Base-by-base conservation (phyloP, 1,140 invertebrate species). In the Phortica variegata region DNA sequence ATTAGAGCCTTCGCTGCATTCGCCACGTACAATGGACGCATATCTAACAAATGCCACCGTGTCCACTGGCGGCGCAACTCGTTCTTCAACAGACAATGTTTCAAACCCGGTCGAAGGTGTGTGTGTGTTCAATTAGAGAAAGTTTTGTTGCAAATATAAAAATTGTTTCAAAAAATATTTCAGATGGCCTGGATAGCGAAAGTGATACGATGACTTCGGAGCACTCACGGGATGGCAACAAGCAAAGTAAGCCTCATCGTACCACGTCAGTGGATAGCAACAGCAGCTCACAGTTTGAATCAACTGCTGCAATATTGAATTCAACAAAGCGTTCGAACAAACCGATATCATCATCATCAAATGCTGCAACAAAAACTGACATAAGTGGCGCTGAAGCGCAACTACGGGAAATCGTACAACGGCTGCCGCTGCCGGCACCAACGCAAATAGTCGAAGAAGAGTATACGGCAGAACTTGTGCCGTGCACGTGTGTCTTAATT, bases 181-280 rank as follows among this genome's bases (percentile, higher is more conserved):
- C 43, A 68, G 63, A 60, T 37, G 13, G 15, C 36, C 48, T 15
- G 18, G 51, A 50, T 46, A 65, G 53, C 43, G 65, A 70, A 33
- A 73, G 70, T 39, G 70, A 73, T 42, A 68, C 70, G 5, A 43
- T 54, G 3, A 70, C 70, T n/a, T 68, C 70, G 17, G 70, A 73
- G 8, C 69, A 48, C 13, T 72, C 68, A 15, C 56, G 43, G 3
- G 65, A 69, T 19, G 69, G 63, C 44, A 48, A 42, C n/a, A 60
- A 52, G 31, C 52, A 56, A 4, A 43, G 21, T 8, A 46, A 58
- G 12, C 41, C 47, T 8, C 62, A 61, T 15, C 52, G 44, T 29
- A 51, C 38, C 2, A 42, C 43, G 19, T 69, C 69, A 7, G 9
- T 57, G 31, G 69, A 73, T 17, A 73, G 61, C 32, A 73, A 63